These are phyloP conservation scores for Schizothorax lantsangensis DNA, from an alignment of 2,797 vertebrate genomes.

Conservation along the genomic window DNA sequence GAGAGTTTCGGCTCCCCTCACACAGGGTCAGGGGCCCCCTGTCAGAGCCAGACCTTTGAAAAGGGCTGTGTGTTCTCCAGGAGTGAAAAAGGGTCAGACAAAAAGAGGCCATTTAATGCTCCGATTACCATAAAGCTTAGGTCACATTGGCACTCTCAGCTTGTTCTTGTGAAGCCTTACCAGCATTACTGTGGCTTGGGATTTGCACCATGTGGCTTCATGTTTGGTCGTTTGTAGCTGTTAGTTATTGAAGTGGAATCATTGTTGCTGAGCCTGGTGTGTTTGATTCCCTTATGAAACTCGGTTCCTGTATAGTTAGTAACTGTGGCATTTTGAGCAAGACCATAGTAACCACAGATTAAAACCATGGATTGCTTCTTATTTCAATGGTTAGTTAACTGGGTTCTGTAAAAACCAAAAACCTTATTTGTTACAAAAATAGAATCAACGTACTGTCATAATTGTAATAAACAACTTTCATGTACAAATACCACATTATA, in stretches of 20 bases:
- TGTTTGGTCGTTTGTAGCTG: slow-evolving; percentile 21
- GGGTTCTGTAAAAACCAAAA: background rate
- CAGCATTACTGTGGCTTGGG: slow-evolving; percentile 34
- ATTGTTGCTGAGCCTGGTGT: background rate
- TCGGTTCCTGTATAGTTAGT: background rate
- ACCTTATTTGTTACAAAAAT: background rate
- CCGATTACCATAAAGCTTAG: slow-evolving; percentile 73
- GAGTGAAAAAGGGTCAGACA: slow-evolving; percentile 72
- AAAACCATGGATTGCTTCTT: background rate
- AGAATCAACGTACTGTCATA: background rate
- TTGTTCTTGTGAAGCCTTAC: slow-evolving; percentile 33
- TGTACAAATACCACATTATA: background rate
- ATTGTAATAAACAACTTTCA: background rate
- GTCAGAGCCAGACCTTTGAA: slow-evolving; percentile 72
- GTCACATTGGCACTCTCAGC: slow-evolving; percentile 60
- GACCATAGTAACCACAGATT: slow-evolving; percentile 11
- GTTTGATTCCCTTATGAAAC: background rate
- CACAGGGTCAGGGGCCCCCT: slow-evolving; percentile 67
- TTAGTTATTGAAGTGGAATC: slow-evolving; percentile 24
- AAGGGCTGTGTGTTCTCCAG: slow-evolving; percentile 73
- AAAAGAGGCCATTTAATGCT: slow-evolving; percentile 76
- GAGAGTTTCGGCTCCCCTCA: slow-evolving; percentile 58
- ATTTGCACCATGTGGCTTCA: slow-evolving; percentile 32
- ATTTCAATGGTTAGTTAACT: background rate
- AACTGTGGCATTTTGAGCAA: background rate